Evolutionary conservation across 2,113 vertebrate species (phyloP).

Genomic region (Illadopsis cleaveri): DNA sequence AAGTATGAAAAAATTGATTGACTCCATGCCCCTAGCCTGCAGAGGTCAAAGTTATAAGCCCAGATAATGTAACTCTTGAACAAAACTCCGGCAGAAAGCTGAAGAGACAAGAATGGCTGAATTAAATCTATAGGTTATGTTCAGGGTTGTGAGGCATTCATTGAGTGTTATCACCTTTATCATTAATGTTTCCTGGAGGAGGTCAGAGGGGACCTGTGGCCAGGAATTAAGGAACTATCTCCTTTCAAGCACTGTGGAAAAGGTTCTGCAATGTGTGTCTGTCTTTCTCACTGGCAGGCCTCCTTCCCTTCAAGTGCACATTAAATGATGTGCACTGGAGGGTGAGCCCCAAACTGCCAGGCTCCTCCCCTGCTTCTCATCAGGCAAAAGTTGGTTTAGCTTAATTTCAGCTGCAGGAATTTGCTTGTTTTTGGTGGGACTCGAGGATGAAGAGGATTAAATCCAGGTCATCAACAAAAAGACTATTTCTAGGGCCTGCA

Average conservation of each 20-base stretch:
- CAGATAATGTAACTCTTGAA: slow-evolving; percentile 15
- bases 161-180: not conserved
- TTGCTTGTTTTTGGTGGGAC: not conserved
- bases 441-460: not conserved
- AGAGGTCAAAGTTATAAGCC: slow-evolving; percentile 37
- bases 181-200: not conserved
- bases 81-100: not conserved
- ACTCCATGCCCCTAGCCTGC: not conserved
- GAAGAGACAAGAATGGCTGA: not conserved
- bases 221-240: not conserved
- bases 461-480: not conserved
- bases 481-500: not conserved
- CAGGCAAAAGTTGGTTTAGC: not conserved
- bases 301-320: not conserved
- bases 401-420: not conserved
- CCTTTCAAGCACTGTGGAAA: not conserved
- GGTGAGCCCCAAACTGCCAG: accelerated
- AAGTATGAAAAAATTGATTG: slow-evolving; percentile 42
- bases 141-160: not conserved
- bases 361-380: not conserved
- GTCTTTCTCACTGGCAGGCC: not conserved
- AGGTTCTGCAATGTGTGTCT: not conserved
- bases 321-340: not conserved
- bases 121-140: slow-evolving; percentile 30
- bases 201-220: not conserved